Evolutionary conservation across 2,888 invertebrate genomes (phyloP), one percentile per base, ranked within the genome.

Genomic region (Didymodactylos carnosus): DNA sequence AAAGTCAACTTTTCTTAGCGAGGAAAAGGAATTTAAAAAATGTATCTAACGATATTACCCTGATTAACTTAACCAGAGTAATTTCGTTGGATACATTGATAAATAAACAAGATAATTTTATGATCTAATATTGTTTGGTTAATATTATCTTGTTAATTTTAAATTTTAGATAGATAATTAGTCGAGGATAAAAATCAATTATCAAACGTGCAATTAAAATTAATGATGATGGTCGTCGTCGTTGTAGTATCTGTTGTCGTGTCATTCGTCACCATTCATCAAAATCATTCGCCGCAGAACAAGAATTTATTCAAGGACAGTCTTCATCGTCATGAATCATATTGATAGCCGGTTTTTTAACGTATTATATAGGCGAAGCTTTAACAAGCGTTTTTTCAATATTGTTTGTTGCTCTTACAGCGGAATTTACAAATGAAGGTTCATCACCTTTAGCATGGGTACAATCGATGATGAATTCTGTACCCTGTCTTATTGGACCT

Each of bases 401-500:
- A 27, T 74, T 74, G 39, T 71, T 74, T 29, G 74, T 71, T 35
- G 71, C 62, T 49, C 41, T 74, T 35, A 43, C 71, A 53, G 19
- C 29, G 3, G 35, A 62, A 35, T 62, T 62, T 62, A 29, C 74
- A 25, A 62, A 74, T n/a, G n/a, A 71, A 35, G 71, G 74, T 41
- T 51, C 39, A 71, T 53, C 40, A 41, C 53, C 41, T 29, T 27
- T 71, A 35, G 74, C 74, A 4, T 71, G 71, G 23, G 71, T 74
- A 10, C 71, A 71, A 41, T 62, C 71, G 1, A 62, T 74, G 16
- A 74, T 74, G 8, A 71, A 71, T 53, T 29, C 74, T 27, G 39
- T 74, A 25, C 74, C 71, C 29, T 71, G 71, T 46, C 23, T 74
- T 23, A 41, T 62, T 27, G 74, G 74, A 16, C 74, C 74, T 16